These are phyloP conservation scores for Ranitomeya imitator DNA, from an alignment of 2,113 vertebrate species.

Conservation along the genomic window DNA sequence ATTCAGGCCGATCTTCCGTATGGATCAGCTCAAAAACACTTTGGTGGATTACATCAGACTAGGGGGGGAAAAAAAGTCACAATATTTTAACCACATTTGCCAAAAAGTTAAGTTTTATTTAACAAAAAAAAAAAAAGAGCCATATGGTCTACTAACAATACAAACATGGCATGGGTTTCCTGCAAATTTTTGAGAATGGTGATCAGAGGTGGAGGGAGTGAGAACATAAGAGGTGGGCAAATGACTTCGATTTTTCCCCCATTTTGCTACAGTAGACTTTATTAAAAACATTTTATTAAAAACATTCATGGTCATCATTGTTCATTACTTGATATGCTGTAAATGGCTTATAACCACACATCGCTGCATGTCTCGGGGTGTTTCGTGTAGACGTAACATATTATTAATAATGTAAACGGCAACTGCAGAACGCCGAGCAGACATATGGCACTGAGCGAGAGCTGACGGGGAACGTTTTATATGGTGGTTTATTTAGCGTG, in stretches of 20 bases:
- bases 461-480: not conserved
- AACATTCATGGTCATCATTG: too few species aligned
- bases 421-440: not conserved
- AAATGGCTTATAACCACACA: not conserved
- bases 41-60: conserved; percentile 88
- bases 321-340: not conserved
- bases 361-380: not conserved
- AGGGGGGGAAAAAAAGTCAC: not conserved
- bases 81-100: not conserved
- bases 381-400: not conserved
- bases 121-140: too few species aligned
- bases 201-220: too few species aligned
- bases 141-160: too few species aligned
- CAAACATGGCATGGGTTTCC: too few species aligned
- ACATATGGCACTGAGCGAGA: not conserved
- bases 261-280: too few species aligned
- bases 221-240: too few species aligned
- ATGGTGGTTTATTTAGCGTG: conserved; percentile 17
- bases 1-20: conserved; percentile 82
- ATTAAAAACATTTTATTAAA: not conserved
- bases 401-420: not conserved
- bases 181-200: too few species aligned
- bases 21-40: conserved; percentile 85
- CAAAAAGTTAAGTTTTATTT: too few species aligned
- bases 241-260: too few species aligned